Base-by-base conservation (phyloP, 2,888 invertebrate genomes). In the Agrilus biguttatus region DNA sequence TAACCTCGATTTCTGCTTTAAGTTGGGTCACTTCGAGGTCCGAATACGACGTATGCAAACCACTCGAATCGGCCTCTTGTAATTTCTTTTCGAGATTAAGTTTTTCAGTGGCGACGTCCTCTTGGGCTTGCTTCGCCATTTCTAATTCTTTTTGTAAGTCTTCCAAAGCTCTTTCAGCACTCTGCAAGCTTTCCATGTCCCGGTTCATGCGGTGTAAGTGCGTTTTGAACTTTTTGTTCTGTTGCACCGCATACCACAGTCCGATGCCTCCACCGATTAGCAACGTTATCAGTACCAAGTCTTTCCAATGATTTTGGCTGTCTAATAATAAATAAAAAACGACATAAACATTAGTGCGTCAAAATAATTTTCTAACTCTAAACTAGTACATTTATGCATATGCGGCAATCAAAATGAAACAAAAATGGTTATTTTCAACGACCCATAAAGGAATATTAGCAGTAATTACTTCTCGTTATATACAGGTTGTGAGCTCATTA, bases 161-260 rank as follows among this genome's bases (percentile, higher is more conserved):
- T 58, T 83, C 80, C 33, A 95, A 69, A 8, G 87, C 85, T 57
- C 86, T 75, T 66, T 95, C 93, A 1, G 93, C 93, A 58, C 82
- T 83, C 55, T 89, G 82, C 50, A 92, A 72, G 54, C 87, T 83
- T 58, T 92, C 92, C 87, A 95, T 90, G 55, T 95, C 91, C 51
- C 83, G 80, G 62, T 92, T 83, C 91, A 98, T 93, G 47, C 89
- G 79, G 51, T 81, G 79, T 48, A 97, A 74, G 62, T 96, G 87
- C 48, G 74, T 73, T 55, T 88, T 83, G 33, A 89, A 89, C 58
- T 81, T 83, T 58, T 89, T 87, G 60, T 91, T 88, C 53, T 93
- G 91, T 45, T 85, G 80, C 65, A 88, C 81, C 23, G 89, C 92
- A 65, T 90, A 89, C 88, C 90, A 93, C 54, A 86, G 83, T 41